These are phyloP conservation scores for Cottoperca gobio DNA, from an alignment of 2,797 vertebrate genomes.

Conservation along the genomic window DNA sequence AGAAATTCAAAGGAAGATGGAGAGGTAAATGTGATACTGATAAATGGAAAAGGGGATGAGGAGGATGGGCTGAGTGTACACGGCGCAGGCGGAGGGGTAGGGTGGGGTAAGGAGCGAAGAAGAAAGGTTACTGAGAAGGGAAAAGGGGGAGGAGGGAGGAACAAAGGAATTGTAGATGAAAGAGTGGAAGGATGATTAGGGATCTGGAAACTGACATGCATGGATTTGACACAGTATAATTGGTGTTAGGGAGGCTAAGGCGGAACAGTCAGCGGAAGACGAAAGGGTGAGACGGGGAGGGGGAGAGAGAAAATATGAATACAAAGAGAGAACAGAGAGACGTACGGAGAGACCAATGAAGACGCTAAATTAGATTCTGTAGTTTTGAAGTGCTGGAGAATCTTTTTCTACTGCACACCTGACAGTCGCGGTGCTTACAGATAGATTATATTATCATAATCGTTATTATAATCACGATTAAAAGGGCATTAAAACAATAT, in stretches of 20 bases:
- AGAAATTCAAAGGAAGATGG: constrained; percentile 23
- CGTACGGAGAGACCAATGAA: constrained; percentile 27
- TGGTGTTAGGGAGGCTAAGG: constrained; percentile 72
- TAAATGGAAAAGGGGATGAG: constrained; percentile 51
- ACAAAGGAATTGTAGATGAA: constrained; percentile 82
- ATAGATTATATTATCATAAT: constrained; percentile 10
- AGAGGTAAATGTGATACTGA: constrained; percentile 45
- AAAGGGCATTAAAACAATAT: not conserved
- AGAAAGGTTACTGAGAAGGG: constrained; percentile 68
- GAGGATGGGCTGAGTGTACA: constrained; percentile 48
- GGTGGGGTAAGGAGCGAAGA: constrained; percentile 55
- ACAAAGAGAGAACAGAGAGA: constrained; percentile 34
- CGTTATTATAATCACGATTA: not conserved
- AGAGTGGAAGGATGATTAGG: constrained; percentile 80
- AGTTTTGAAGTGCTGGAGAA: constrained; percentile 22
- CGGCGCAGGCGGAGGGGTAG: constrained; percentile 51
- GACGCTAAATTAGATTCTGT: constrained; percentile 51
- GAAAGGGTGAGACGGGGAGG: constrained; percentile 18
- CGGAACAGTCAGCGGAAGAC: constrained; percentile 52
- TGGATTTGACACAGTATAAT: constrained; percentile 82
- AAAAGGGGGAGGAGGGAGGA: constrained; percentile 58
- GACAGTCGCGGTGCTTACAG: constrained; percentile 14
- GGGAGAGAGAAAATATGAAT: constrained; percentile 38
- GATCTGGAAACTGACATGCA: constrained; percentile 80
- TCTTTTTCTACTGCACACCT: constrained; percentile 27